A percentile compares a stretch with the other conserved stretches of the same genome.
Evolutionary conservation across 1,140 invertebrate genomes (phyloP).

Genomic region (Drosophila pruinosa): DNA sequence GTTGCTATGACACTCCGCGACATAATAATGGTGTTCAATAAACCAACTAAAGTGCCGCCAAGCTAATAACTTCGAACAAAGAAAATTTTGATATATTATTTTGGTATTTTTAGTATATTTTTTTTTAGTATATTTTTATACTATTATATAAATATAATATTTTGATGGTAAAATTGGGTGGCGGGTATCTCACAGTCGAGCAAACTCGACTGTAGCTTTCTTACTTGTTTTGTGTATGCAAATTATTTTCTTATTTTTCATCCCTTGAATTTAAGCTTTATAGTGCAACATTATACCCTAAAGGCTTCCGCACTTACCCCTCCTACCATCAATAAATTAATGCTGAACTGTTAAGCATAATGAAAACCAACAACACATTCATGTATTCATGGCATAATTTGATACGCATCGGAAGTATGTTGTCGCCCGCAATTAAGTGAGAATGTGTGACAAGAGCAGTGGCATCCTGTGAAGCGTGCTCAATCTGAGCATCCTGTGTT

Average conservation of each 20-base stretch:
- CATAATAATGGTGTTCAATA: no score
- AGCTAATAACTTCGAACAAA: no score
- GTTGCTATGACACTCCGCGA: no score
- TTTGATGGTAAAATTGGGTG: no score
- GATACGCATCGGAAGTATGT: slow-evolving; percentile 71
- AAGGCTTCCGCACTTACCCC: slow-evolving; percentile 18
- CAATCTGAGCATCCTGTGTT: slow-evolving; percentile 64
- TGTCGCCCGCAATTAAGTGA: slow-evolving; percentile 45
- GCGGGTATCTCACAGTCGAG: no score
- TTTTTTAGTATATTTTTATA: no score
- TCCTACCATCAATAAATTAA: not conserved
- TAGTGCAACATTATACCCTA: slow-evolving; percentile 19
- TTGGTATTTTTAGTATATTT: no score
- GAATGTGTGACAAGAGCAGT: not conserved
- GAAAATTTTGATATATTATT: no score
- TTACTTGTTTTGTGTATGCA: slow-evolving; percentile 23
- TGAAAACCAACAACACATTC: slow-evolving; percentile 25
- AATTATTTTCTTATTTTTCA: slow-evolving; percentile 12
- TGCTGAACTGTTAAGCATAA: slow-evolving; percentile 7
- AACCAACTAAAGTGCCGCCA: no score
- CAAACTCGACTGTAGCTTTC: no score
- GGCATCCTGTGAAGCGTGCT: slow-evolving; percentile 40
- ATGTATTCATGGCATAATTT: slow-evolving; percentile 47
- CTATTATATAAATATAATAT: no score
- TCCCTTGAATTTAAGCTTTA: slow-evolving; percentile 3